These are phyloP conservation scores for Esox lucius DNA, from an alignment of 2,797 vertebrate genomes.

Conservation along the genomic window DNA sequence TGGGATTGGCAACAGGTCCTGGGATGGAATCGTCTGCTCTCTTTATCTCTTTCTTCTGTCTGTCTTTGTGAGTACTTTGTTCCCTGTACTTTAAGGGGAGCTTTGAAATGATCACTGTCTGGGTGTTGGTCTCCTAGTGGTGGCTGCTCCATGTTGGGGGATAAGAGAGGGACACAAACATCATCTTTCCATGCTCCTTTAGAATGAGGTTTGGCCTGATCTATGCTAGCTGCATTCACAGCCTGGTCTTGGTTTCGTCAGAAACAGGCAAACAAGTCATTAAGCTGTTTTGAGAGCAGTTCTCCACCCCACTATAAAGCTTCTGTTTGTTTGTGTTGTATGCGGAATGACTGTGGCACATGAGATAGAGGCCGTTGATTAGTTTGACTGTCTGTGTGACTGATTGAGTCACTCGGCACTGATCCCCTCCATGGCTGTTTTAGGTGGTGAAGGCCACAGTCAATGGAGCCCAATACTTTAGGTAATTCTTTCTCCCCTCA, in stretches of 20 bases:
- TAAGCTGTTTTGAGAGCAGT: slow-evolving; percentile 9
- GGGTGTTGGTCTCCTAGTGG: slow-evolving; percentile 43
- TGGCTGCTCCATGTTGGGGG: background rate
- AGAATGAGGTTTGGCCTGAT: slow-evolving; percentile 3
- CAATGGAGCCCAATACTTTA: slow-evolving; percentile 30
- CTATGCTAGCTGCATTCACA: background rate
- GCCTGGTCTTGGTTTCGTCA: slow-evolving; percentile 6
- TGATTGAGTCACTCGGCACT: slow-evolving; percentile 4
- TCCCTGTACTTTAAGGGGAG: slow-evolving; percentile 67
- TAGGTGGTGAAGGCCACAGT: slow-evolving; percentile 50
- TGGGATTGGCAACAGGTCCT: slow-evolving; percentile 57
- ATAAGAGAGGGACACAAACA: slow-evolving; percentile 25
- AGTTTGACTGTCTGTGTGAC: background rate
- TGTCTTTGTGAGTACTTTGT: slow-evolving; percentile 54
- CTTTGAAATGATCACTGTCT: slow-evolving; percentile 65
- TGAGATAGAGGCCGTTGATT: no score
- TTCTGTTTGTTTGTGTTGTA: background rate
- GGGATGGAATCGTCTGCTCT: slow-evolving; percentile 20
- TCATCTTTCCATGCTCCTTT: slow-evolving; percentile 50
- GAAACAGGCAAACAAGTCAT: slow-evolving; percentile 16
- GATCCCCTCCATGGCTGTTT: slow-evolving; percentile 37
- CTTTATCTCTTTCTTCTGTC: slow-evolving; percentile 22
- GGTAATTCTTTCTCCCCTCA: slow-evolving; percentile 28
- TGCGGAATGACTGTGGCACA: background rate
- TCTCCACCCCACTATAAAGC: background rate